These are phyloP conservation scores for Macrotis lagotis DNA, from an alignment of 2,113 vertebrate genomes.

Conservation along the genomic window DNA sequence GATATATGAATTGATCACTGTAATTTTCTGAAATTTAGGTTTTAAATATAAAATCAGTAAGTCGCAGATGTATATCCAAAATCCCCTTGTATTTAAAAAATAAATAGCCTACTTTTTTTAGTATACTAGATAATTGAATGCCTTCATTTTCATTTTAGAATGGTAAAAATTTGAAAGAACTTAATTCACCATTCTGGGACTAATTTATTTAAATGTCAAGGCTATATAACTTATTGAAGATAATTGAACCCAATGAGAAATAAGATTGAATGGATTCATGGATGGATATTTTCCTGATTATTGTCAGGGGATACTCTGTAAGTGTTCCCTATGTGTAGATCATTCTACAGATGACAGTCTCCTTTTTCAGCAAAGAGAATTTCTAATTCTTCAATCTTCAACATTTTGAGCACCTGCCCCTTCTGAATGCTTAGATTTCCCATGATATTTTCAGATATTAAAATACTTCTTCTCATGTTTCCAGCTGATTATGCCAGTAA, in stretches of 20 bases:
- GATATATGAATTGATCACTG: background rate
- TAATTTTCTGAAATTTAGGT: background rate
- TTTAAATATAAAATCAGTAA: background rate
- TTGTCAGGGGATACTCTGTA: background rate
- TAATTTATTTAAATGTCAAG: constrained; percentile 32
- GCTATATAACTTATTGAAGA: background rate
- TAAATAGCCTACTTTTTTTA: background rate
- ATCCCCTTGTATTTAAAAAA: background rate
- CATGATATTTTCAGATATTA: background rate
- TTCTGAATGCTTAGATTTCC: constrained; percentile 9
- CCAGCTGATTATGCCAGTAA: background rate
- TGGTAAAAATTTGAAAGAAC: background rate
- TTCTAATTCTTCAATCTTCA: background rate
- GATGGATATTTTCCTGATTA: background rate
- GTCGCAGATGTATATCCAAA: background rate
- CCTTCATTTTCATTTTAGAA: background rate
- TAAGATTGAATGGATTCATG: background rate
- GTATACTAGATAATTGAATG: background rate
- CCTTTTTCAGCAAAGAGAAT: constrained; percentile 17
- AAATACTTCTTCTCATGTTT: background rate
- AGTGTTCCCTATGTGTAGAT: background rate
- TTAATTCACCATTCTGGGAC: background rate
- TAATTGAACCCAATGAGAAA: background rate
- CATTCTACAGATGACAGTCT: background rate
- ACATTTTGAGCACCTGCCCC: background rate